A percentile compares a stretch with the other conserved stretches of the same genome.
phyloP scores from a whole-genome alignment of 2,113 vertebrate species.

The Phoenicopterus ruber region DNA sequence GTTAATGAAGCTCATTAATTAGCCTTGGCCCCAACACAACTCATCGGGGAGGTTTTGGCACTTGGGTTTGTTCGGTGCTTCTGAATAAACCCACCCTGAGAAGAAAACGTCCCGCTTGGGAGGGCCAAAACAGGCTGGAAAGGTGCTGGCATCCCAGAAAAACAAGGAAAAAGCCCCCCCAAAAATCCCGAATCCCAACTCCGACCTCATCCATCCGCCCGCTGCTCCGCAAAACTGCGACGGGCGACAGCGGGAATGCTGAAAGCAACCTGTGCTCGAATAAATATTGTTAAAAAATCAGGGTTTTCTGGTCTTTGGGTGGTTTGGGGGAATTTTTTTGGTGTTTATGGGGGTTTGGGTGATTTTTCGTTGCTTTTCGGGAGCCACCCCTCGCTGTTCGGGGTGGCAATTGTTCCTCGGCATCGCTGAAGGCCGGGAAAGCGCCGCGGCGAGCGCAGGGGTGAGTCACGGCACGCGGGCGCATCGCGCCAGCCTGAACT shows the following conservation, averaged over 20 bases:
- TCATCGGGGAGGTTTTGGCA: neutral
- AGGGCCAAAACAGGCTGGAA: neutral
- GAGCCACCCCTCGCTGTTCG: neutral
- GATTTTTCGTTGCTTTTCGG: neutral
- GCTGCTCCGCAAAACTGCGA: rapidly evolving
- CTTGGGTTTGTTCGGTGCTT: neutral
- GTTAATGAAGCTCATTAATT: slow-evolving; percentile 54
- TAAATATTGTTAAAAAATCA: rapidly evolving
- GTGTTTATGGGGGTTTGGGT: rapidly evolving
- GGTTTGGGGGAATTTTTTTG: too few species aligned
- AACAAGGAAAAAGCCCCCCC: neutral
- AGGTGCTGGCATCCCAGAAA: neutral
- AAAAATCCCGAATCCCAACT: neutral
- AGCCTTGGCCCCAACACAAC: slow-evolving; percentile 38
- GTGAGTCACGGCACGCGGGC: neutral
- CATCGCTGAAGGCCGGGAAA: rapidly evolving
- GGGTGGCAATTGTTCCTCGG: neutral
- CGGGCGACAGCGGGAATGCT: rapidly evolving
- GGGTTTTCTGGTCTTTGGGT: too few species aligned
- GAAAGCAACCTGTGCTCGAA: neutral
- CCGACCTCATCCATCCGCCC: rapidly evolving
- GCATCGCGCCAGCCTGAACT: neutral
- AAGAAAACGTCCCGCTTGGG: rapidly evolving
- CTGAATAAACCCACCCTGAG: neutral
- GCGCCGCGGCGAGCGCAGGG: too few species aligned